These are phyloP conservation scores for Micrastur ruficollis DNA, from an alignment of 2,797 vertebrate species.

Conservation along the genomic window DNA sequence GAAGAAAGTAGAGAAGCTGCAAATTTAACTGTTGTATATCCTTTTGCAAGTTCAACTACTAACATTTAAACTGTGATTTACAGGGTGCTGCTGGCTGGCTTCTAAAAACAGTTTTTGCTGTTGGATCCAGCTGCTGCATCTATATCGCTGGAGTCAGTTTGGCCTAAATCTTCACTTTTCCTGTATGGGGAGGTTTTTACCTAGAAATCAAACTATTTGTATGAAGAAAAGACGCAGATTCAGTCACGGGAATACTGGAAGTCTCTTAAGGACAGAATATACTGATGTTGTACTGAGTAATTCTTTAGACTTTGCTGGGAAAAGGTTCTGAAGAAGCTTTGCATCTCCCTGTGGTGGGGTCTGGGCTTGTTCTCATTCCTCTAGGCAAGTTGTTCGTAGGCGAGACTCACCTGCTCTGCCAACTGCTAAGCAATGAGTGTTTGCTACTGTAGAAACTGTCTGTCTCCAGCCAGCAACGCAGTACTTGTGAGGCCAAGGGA, in stretches of 20 bases:
- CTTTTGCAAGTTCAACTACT: not conserved
- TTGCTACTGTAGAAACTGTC: not conserved
- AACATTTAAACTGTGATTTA: not conserved
- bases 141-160: not conserved
- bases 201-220: not conserved
- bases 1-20: not conserved
- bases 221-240: not conserved
- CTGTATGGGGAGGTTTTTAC: not conserved
- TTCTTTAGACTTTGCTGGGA: not conserved
- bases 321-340: not conserved
- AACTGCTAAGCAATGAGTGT: not conserved
- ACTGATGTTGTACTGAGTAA: not conserved
- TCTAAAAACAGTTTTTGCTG: not conserved
- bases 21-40: slow-evolving; percentile 3
- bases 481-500: not conserved
- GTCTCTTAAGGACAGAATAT: not conserved
- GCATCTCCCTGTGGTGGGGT: not conserved
- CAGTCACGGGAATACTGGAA: not conserved
- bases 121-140: not conserved
- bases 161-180: not conserved
- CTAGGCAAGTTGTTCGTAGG: not conserved
- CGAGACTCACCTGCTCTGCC: not conserved
- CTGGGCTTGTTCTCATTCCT: not conserved
- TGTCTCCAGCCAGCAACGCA: not conserved
- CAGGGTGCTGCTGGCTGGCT: not conserved